A percentile compares a stretch with the other conserved stretches of the same genome.
These are phyloP conservation scores for Prionailurus viverrinus DNA, from an alignment of 2,113 vertebrate genomes.

Conservation along the genomic window DNA sequence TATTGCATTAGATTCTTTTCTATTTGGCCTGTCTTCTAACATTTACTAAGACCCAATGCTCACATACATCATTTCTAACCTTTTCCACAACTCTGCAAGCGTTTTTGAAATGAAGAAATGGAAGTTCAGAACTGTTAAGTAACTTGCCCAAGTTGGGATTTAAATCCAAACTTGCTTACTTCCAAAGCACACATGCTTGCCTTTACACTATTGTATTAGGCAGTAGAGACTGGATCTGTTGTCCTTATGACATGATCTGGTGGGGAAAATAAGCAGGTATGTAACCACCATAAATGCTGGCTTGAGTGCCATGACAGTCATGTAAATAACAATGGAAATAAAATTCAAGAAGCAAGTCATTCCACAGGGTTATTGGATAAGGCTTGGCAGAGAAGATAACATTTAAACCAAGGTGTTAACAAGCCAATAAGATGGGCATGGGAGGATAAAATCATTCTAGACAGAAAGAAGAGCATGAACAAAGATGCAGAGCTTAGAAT, in stretches of 20 bases:
- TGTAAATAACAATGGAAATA: not conserved
- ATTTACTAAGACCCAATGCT: not conserved
- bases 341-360: not conserved
- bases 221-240: not conserved
- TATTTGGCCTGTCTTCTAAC: constrained; percentile 7
- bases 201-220: not conserved
- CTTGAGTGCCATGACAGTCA: not conserved
- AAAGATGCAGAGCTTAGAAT: not conserved
- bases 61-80: not conserved
- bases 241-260: not conserved
- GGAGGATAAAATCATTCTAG: not conserved
- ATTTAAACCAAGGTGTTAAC: not conserved
- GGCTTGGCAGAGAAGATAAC: not conserved
- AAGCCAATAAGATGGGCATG: not conserved
- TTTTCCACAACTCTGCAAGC: not conserved
- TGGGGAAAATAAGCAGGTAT: not conserved
- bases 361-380: not conserved
- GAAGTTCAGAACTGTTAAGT: not conserved
- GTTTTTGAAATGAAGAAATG: not conserved
- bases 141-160: not conserved
- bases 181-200: not conserved
- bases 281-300: not conserved
- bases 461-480: not conserved
- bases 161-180: not conserved
- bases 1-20: not conserved